Evolutionary conservation across 2,797 vertebrate genomes (phyloP), one percentile per base, ranked within the genome.

Genomic region (Anisognathus igniventris): DNA sequence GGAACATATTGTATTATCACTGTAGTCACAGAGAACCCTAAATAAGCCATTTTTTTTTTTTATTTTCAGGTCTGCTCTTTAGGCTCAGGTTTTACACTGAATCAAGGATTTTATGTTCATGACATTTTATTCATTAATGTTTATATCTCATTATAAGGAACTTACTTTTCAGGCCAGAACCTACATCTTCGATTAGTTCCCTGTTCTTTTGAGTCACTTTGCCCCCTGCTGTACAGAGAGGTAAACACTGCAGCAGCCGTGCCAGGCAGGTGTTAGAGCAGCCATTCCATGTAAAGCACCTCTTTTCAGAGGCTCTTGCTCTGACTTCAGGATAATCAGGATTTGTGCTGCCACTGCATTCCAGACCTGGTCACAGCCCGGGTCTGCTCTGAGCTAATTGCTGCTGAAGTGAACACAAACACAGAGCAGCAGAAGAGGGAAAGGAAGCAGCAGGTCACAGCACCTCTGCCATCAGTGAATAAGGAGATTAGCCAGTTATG

Each of bases 161-260:
- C 12, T 33, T 22, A 33, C 13, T 30, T 79, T 70, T 42, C 42
- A 25, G 39, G 18, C 20, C 64, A 67, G 60, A 57, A 72, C 39
- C 30, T 31, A 24, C 20, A 30, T 35, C 22, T 90, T 67, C 0
- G 0, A 39, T 54, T 37, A 88, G 45, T 25, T 92, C 39, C 14
- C 57, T 66, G 28, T 83, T 68, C 40, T 67, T 88, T 48, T 83
- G 75, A 84, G 48, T 45, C 54, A 37, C 61, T 94, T 95, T 92
- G 91, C 79, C 85, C 87, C 58, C 87, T 92, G 87, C 77, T 95
- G 87, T 78, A 81, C 58, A 54, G 50, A 73, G 35, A 56, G 21
- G 16, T 75, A 67, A 77, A n/a, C n/a, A 35, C 42, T 42, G 5
- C n/a, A 21, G 4, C 56, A 73, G 60, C 33, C 8, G 5, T 39